phyloP scores from a whole-genome alignment of 2,113 vertebrate species.

The Ceuthmochares aereus region DNA sequence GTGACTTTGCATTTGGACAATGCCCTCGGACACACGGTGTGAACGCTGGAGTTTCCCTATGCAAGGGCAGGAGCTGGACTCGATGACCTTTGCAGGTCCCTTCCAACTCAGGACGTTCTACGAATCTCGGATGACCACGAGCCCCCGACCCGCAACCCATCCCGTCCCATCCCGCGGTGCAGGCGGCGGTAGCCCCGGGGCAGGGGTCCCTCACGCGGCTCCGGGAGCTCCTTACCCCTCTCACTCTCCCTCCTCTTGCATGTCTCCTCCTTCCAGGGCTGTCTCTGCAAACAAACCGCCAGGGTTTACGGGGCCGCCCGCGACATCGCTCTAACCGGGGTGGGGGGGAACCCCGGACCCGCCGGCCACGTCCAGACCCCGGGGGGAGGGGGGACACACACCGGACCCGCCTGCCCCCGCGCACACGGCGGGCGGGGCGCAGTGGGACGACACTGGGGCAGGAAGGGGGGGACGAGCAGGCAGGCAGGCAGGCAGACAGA shows the following conservation, averaged over 20 bases:
- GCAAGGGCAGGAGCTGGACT: too few relatives aligned
- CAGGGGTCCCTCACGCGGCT: background rate
- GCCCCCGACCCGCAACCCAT: background rate
- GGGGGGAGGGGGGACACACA: background rate
- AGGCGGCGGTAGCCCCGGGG: background rate
- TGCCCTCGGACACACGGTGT: too few relatives aligned
- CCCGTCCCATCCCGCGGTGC: background rate
- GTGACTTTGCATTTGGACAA: too few relatives aligned
- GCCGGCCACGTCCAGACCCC: background rate
- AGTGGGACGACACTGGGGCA: conserved; percentile 10
- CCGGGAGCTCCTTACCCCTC: conserved; percentile 61
- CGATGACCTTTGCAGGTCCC: too few relatives aligned
- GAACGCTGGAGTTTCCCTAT: too few relatives aligned
- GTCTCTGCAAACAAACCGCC: conserved; percentile 61
- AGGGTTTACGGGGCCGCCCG: conserved; percentile 6
- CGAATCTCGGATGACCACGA: background rate
- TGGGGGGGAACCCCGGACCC: background rate
- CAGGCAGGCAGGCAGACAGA: background rate
- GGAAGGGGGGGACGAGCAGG: conserved; percentile 10
- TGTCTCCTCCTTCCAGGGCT: conserved; percentile 62
- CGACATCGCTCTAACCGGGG: background rate
- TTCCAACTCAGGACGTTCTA: too few relatives aligned
- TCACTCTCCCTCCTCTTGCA: conserved; percentile 70
- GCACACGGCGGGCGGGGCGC: background rate
- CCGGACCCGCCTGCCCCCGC: background rate